phyloP scores from a whole-genome alignment of 2,113 vertebrate genomes.

The Pterocles orientalis region DNA sequence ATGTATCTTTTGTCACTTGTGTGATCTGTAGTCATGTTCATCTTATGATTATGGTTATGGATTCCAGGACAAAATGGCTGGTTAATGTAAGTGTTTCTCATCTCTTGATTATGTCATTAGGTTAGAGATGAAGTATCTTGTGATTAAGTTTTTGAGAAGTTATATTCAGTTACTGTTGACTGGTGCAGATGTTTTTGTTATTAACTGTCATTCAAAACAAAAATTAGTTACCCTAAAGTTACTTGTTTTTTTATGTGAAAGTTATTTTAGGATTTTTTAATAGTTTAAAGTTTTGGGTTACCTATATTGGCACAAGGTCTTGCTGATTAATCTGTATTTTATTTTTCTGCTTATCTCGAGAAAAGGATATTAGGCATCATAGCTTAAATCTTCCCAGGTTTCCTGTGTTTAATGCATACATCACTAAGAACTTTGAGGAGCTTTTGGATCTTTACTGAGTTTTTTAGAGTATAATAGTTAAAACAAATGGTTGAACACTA shows the following conservation, averaged over 20 bases:
- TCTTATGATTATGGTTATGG: fast-evolving
- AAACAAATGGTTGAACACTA: background rate
- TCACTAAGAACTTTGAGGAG: background rate
- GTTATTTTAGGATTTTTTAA: background rate
- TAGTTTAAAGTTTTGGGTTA: background rate
- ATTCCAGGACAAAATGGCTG: background rate
- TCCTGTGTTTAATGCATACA: background rate
- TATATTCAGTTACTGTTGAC: background rate
- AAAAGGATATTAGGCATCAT: background rate
- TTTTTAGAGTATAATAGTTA: background rate
- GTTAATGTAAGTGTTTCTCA: background rate
- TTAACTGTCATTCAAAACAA: background rate
- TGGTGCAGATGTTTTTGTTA: background rate
- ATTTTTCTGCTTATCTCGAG: background rate
- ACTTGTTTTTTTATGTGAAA: background rate
- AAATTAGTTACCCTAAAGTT: background rate
- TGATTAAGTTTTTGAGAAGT: background rate
- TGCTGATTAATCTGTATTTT: background rate
- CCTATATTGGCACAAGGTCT: background rate
- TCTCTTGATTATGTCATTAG: background rate
- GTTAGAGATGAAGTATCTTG: background rate
- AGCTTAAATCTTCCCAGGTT: background rate
- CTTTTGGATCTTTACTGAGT: background rate
- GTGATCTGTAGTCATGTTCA: background rate
- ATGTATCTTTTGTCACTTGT: background rate